These are phyloP conservation scores for Parapsyche elsis DNA, from an alignment of 1,140 invertebrate species.

Conservation along the genomic window DNA sequence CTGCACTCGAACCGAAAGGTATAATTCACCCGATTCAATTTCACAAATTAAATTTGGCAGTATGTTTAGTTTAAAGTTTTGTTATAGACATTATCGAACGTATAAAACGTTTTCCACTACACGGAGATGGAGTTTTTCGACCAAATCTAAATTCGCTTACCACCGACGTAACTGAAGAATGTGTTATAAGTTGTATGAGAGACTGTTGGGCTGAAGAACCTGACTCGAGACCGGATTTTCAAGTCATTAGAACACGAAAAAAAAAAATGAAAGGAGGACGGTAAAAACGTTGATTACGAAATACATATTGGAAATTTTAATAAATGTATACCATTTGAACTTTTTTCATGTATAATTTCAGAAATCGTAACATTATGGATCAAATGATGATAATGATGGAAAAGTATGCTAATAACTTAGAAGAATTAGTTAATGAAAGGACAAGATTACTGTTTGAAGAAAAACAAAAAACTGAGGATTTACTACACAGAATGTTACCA, in stretches of 20 bases:
- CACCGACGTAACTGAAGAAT: constrained; percentile 77
- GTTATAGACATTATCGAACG: constrained; percentile 81
- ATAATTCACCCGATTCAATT: constrained; percentile 52
- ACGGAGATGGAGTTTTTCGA: constrained; percentile 78
- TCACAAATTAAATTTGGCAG: background rate
- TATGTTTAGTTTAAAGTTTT: background rate
- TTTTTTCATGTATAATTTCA: constrained; percentile 58
- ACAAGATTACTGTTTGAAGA: constrained; percentile 90
- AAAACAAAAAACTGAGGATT: constrained; percentile 93
- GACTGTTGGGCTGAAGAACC: constrained; percentile 91
- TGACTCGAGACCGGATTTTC: constrained; percentile 84
- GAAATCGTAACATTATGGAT: constrained; percentile 92
- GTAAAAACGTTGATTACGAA: constrained; percentile 58
- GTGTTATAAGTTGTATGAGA: constrained; percentile 79
- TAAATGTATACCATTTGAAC: background rate
- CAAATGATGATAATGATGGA: constrained; percentile 98
- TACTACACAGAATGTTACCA: constrained; percentile 93
- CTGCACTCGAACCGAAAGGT: constrained; percentile 87
- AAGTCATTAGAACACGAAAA: constrained; percentile 78
- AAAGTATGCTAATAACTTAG: constrained; percentile 93
- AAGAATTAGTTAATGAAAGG: constrained; percentile 90
- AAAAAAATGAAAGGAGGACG: constrained; percentile 89
- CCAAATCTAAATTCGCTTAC: constrained; percentile 79
- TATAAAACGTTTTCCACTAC: constrained; percentile 74
- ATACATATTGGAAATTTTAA: background rate